Base-by-base conservation (phyloP, 2,797 vertebrate genomes). In the Rousettus madagascariensis region DNA sequence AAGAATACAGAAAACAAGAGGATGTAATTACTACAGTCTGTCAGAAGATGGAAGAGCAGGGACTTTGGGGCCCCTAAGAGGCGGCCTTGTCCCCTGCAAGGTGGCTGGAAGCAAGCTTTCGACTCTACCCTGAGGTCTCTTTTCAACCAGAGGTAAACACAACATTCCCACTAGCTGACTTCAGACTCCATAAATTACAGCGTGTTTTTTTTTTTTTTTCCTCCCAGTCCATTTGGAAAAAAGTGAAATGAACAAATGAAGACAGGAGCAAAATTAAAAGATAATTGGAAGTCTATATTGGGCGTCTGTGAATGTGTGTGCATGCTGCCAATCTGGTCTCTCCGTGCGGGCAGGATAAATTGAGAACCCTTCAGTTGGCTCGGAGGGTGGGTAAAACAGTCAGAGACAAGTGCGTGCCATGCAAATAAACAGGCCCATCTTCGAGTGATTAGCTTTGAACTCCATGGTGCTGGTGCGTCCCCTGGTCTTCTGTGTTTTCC, bases 161-260 rank as follows among this genome's bases (percentile, higher is more conserved):
- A 0, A 13, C 7, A 0, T 55, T 85, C 16, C 59, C 43, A 38
- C 15, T 22, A 4, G 88, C 79, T 36, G 36, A 51, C 86, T 95
- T 82, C 72, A 86, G 66, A 93, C 90, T 90, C 97, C 72, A 94
- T 93, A 97, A 97, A 96, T 96, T 19, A 91, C 53, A 90, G 94
- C 53, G 36, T 61, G 49, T 13, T 2, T 53, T 53, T 13, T 2
- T 53, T 15, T 2, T 4, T 53, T 15, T 33, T 2, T 4, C 51
- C 8, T 0, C 0, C 6, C 55, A 41, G 87, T 88, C 71, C 80
- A 41, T 96, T 96, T 90, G 78, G 96, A 97, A 80, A 97, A 97
- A 97, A 96, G 94, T 88, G 91, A 97, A 98, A 96, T 85, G 55
- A 94, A 97, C 83, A 95, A 97, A 97, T 84, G 43, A 92, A 96